Evolutionary conservation across 1,140 invertebrate species (phyloP).

Genomic region (Bombus superbus): DNA sequence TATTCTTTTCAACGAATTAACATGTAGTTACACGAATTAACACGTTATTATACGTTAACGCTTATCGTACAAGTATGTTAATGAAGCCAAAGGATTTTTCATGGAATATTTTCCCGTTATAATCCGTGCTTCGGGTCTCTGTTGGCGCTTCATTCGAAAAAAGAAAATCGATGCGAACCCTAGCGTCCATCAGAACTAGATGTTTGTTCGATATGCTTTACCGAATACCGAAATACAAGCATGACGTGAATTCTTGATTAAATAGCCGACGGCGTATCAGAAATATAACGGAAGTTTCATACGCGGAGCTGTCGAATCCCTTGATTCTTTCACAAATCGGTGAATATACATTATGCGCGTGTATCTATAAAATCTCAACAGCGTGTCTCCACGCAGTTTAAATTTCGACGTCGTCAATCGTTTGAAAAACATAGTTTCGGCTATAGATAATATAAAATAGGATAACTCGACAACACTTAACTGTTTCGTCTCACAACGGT

Average conservation of each 20-base stretch:
- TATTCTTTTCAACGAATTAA: background rate
- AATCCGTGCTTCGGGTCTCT: no score
- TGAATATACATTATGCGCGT: background rate
- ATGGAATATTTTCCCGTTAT: slow-evolving; percentile 1
- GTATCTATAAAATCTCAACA: background rate
- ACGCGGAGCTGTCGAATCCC: background rate
- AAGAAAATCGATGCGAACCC: background rate
- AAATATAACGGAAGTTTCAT: background rate
- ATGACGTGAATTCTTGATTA: slow-evolving; percentile 24
- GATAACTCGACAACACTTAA: background rate
- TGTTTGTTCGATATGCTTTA: slow-evolving; percentile 21
- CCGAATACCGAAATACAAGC: slow-evolving; percentile 5
- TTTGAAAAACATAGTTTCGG: background rate
- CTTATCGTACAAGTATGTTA: background rate
- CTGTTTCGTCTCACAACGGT: background rate
- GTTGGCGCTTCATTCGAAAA: background rate
- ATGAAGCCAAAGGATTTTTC: background rate
- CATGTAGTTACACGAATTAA: no score
- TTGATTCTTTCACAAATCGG: slow-evolving; percentile 3
- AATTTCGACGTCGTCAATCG: background rate
- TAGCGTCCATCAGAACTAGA: background rate
- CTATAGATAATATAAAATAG: background rate
- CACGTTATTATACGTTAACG: background rate
- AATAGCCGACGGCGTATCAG: slow-evolving; percentile 14
- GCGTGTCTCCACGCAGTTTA: background rate